phyloP scores from a whole-genome alignment of 2,113 vertebrate species.

The Calidris pugnax region DNA sequence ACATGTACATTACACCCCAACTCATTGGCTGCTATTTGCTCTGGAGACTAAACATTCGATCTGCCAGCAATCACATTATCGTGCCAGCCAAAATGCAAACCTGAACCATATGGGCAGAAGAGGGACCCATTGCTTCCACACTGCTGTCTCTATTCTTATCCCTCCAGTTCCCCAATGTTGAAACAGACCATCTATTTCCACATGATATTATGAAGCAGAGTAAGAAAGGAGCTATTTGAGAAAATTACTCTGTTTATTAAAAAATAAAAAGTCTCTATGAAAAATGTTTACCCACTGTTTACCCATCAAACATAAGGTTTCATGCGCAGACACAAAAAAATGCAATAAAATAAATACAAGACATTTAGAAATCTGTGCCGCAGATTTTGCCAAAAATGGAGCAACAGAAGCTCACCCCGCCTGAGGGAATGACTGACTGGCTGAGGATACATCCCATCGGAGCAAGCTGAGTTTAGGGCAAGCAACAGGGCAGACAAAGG shows the following conservation, averaged over 20 bases:
- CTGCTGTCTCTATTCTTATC: conserved; percentile 46
- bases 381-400: conserved; percentile 57
- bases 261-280: conserved; percentile 43
- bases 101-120: conserved; percentile 78
- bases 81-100: conserved; percentile 79
- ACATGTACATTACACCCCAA: conserved; percentile 72
- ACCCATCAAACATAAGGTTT: conserved; percentile 64
- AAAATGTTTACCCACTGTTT: conserved; percentile 57
- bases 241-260: conserved; percentile 45
- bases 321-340: conserved; percentile 40
- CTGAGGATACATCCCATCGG: neutral
- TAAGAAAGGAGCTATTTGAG: conserved; percentile 16
- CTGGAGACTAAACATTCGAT: conserved; percentile 75
- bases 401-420: conserved; percentile 44
- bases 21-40: conserved; percentile 75
- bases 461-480: neutral
- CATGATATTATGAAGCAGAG: neutral
- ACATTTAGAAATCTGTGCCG: conserved; percentile 68
- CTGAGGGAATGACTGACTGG: conserved; percentile 40
- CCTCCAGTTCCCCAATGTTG: conserved; percentile 28
- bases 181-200: conserved; percentile 64
- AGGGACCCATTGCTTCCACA: conserved; percentile 66
- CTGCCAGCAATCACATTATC: conserved; percentile 76
- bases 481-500: conserved; percentile 28
- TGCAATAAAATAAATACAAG: conserved; percentile 49